Base-by-base conservation (phyloP, 2,113 vertebrate genomes). In the Apus apus region DNA sequence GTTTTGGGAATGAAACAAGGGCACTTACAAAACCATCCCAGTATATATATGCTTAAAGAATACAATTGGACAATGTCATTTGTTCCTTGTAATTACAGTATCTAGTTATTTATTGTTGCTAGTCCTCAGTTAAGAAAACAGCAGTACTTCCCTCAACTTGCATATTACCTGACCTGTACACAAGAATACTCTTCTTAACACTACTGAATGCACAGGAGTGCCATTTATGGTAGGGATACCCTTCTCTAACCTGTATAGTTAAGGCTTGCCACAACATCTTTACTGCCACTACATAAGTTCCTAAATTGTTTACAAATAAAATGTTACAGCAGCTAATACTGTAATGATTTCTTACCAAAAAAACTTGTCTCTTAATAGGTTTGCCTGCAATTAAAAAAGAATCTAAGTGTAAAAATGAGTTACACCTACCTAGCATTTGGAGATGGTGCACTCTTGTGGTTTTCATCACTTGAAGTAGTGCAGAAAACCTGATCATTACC, bases 391-490 rank as follows among this genome's bases (percentile, higher is more conserved):
- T 65, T 58, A 82, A 36, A 53, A 40, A 58, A 43, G 4, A 75
- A 51, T 79, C 32, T 53, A 36, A 16, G 70, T 83, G 62, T 85
- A 73, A 67, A 51, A 64, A 46, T 36, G 1, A 75, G 43, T 75
- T 50, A 32, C 14, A 73, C 54, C 40, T 90, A 57, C 26, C 58
- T 18, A 66, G 18, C 34, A 45, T 13, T 4, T 27, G 15, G 30
- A 70, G 30, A 22, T 34, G 0, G 1, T 48, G 54, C 0, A 0
- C 7, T 64, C n/a, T 60, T 61, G 40, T 61, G 58, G 26, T 79
- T 92, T 72, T 83, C 40, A 26, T 65, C 40, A 29, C 32, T n/a
- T 75, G 66, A 89, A 74, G 60, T 50, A 30, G 48, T 81, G 48
- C 45, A 66, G 30, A 91, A 78, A 26, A 74, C 27, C 68, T 66